Conservation (phyloP, 2,888 invertebrate genomes). For the Drosophila cracens region DNA sequence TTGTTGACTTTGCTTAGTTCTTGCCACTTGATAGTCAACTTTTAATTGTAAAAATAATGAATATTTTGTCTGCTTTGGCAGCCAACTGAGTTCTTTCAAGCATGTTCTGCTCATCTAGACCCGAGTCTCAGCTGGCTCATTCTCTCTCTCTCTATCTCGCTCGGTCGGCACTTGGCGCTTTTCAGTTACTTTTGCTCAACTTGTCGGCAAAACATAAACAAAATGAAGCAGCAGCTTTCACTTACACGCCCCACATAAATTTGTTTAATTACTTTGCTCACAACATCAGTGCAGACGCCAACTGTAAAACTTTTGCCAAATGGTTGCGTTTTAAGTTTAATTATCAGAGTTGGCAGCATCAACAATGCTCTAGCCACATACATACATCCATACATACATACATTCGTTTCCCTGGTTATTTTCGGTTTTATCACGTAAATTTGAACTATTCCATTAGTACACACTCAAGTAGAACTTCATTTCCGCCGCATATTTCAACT, state of each 20-base stretch:
- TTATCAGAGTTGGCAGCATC: constrained; percentile 33
- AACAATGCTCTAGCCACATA: not conserved
- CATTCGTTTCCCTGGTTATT: not conserved
- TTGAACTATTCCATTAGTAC: not conserved
- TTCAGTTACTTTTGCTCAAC: constrained; percentile 38
- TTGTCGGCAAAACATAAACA: constrained; percentile 48
- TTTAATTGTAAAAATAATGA: not conserved
- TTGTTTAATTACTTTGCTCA: constrained; percentile 61
- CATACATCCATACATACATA: not conserved
- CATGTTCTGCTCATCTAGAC: constrained; percentile 14
- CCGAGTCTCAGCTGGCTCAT: not conserved
- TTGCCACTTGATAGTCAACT: not conserved
- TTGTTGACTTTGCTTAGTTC: not conserved
- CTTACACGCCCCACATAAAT: constrained; percentile 55
- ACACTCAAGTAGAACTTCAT: not conserved
- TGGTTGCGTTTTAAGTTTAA: constrained; percentile 61
- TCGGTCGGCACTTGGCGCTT: not conserved
- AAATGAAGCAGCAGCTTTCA: constrained; percentile 60
- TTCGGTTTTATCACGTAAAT: not conserved
- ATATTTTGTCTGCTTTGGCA: constrained; percentile 17
- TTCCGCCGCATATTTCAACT: not conserved
- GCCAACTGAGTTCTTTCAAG: constrained; percentile 27
- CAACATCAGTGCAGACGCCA: constrained; percentile 50
- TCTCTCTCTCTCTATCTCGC: not conserved
- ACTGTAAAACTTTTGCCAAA: constrained; percentile 58